A percentile compares a stretch with the other conserved stretches of the same genome.
Evolutionary conservation across 2,113 vertebrate species (phyloP).

Genomic region (Lipotes vexillifer): DNA sequence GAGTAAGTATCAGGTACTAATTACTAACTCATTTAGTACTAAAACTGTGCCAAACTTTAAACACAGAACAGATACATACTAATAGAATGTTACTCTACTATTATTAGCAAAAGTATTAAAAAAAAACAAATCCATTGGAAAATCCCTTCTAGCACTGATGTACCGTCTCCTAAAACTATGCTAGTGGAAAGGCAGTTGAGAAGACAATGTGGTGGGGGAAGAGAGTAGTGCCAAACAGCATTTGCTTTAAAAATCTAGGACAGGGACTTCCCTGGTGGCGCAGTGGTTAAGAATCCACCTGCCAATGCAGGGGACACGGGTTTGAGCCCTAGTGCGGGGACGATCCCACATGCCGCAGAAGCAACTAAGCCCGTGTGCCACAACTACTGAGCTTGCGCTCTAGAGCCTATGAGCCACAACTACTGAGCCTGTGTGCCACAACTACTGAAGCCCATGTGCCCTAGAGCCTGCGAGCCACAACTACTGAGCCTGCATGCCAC

Average conservation of each 20-base stretch:
- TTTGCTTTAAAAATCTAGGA: background rate
- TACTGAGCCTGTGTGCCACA: too few species aligned
- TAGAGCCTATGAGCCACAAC: too few species aligned
- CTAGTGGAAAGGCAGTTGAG: background rate
- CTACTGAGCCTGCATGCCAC: too few species aligned
- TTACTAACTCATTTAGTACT: background rate
- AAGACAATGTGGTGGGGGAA: background rate
- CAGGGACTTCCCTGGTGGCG: too few species aligned
- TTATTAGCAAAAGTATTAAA: background rate
- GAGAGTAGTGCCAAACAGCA: background rate
- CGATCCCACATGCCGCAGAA: too few species aligned
- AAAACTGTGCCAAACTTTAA: background rate
- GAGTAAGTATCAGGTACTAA: background rate
- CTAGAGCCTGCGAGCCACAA: too few species aligned
- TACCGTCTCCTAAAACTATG: background rate
- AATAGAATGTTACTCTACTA: background rate
- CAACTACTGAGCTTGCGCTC: too few species aligned
- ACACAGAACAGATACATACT: background rate
- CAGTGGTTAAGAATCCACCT: too few species aligned
- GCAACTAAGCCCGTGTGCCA: too few species aligned
- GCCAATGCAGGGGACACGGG: too few species aligned
- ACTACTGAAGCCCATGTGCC: too few species aligned
- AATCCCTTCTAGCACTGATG: background rate
- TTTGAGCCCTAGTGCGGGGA: too few species aligned
- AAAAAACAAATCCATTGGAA: background rate